Percentiles rank a stretch among this genome's conserved stretches.
phyloP scores from a whole-genome alignment of 2,888 invertebrate species.

The Sialis fuliginosa region DNA sequence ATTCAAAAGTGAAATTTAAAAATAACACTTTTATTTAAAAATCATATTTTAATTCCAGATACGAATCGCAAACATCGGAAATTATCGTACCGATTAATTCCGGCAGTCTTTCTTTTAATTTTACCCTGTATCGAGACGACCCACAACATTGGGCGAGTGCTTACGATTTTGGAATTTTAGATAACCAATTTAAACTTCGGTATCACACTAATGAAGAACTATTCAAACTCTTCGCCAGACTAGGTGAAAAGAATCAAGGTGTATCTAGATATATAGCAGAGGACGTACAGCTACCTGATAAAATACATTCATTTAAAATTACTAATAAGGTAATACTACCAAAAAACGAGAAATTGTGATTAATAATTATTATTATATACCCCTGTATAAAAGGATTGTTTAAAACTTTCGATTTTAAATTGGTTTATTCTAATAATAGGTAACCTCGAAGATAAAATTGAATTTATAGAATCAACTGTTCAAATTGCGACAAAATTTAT shows the following conservation, averaged over 20 bases:
- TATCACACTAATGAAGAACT: constrained; percentile 51
- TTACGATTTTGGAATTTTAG: constrained; percentile 52
- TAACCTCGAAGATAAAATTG: background rate
- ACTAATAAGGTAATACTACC: constrained; percentile 54
- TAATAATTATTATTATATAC: constrained; percentile 8
- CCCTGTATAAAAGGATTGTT: no score
- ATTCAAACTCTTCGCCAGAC: constrained; percentile 39
- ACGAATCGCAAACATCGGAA: constrained; percentile 40
- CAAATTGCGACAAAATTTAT: no score
- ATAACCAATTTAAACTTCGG: constrained; percentile 43
- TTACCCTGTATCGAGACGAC: constrained; percentile 65
- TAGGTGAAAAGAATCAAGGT: constrained; percentile 48
- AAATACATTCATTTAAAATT: constrained; percentile 52
- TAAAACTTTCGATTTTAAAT: no score
- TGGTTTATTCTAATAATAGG: no score
- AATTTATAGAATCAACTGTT: background rate
- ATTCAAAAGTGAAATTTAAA: constrained; percentile 8
- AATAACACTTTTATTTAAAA: background rate
- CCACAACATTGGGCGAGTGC: constrained; percentile 70
- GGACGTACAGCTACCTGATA: constrained; percentile 44
- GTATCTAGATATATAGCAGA: constrained; percentile 54
- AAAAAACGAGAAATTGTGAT: no score
- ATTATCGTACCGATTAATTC: constrained; percentile 37
- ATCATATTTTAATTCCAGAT: constrained; percentile 23
- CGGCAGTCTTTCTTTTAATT: constrained; percentile 46